phyloP scores from a whole-genome alignment of 2,113 vertebrate genomes.

The Festucalex cinctus region DNA sequence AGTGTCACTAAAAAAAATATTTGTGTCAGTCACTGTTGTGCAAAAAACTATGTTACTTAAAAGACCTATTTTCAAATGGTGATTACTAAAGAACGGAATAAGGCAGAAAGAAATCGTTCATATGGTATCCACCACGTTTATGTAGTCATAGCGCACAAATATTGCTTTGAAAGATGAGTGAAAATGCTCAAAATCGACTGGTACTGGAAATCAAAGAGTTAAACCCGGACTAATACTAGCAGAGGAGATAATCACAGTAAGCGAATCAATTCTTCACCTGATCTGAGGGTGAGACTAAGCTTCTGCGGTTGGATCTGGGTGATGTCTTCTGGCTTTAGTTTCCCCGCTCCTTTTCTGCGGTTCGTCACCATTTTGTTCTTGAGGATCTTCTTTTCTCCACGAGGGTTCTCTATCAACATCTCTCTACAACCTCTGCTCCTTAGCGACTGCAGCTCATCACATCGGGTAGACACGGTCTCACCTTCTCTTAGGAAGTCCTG shows the following conservation, averaged over 20 bases:
- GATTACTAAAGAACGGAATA: too few relatives aligned
- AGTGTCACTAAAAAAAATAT: too few relatives aligned
- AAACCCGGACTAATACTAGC: background rate
- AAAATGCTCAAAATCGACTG: too few relatives aligned
- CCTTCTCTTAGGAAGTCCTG: constrained; percentile 88
- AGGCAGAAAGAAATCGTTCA: too few relatives aligned
- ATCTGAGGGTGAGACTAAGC: constrained; percentile 80
- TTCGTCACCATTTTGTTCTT: constrained; percentile 83
- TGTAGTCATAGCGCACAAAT: too few relatives aligned
- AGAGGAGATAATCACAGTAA: background rate
- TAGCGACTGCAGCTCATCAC: constrained; percentile 86
- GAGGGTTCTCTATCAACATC: constrained; percentile 84
- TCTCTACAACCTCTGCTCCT: constrained; percentile 79
- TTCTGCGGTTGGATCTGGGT: constrained; percentile 97
- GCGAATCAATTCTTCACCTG: constrained; percentile 69
- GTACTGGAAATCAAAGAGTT: too few relatives aligned
- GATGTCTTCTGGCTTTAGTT: constrained; percentile 83
- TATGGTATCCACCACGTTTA: too few relatives aligned
- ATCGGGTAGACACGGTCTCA: constrained; percentile 88
- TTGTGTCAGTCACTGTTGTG: too few relatives aligned
- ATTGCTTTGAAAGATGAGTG: too few relatives aligned
- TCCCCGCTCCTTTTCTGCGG: constrained; percentile 77
- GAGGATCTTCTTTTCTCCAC: constrained; percentile 65
- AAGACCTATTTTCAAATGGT: too few relatives aligned
- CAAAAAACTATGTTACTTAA: too few relatives aligned